Evolutionary conservation across 2,113 vertebrate genomes (phyloP).

Genomic region (Austrofundulus limnaeus): DNA sequence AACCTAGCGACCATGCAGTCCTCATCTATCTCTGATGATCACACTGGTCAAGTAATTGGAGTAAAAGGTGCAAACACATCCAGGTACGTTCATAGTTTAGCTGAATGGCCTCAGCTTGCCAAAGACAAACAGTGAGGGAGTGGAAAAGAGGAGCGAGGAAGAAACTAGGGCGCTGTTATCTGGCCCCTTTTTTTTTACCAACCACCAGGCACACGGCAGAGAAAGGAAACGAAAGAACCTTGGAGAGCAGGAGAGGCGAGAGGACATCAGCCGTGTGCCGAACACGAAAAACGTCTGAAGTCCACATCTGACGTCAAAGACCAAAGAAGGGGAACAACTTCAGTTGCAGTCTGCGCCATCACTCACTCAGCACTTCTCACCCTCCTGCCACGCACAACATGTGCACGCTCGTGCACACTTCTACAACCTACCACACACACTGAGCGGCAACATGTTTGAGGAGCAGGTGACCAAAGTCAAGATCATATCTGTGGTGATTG

Average conservation of each 20-base stretch:
- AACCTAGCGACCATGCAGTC: constrained; percentile 3
- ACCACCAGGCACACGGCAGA: constrained; percentile 66
- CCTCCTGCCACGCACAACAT: neutral
- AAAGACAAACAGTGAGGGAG: constrained; percentile 76
- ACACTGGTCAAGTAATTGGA: neutral
- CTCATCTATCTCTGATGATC: neutral
- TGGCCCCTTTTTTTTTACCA: constrained; percentile 72
- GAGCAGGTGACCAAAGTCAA: constrained; percentile 86
- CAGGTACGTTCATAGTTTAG: constrained; percentile 61
- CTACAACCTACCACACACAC: neutral
- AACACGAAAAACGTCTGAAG: constrained; percentile 41
- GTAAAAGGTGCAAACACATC: constrained; percentile 8
- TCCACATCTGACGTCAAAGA: constrained; percentile 18
- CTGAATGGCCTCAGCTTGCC: constrained; percentile 41
- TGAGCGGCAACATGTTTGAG: constrained; percentile 78
- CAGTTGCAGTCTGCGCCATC: neutral
- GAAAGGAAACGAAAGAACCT: constrained; percentile 56
- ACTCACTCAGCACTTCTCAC: constrained; percentile 2
- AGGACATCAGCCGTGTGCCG: constrained; percentile 42
- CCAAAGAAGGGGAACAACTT: constrained; percentile 17
- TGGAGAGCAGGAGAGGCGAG: constrained; percentile 43
- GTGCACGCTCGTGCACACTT: neutral
- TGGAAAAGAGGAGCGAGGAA: constrained; percentile 64
- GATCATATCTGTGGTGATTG: constrained; percentile 84
- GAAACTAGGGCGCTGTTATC: constrained; percentile 81